These are phyloP conservation scores for Apamea epomidion DNA, from an alignment of 2,888 invertebrate species.

Conservation along the genomic window DNA sequence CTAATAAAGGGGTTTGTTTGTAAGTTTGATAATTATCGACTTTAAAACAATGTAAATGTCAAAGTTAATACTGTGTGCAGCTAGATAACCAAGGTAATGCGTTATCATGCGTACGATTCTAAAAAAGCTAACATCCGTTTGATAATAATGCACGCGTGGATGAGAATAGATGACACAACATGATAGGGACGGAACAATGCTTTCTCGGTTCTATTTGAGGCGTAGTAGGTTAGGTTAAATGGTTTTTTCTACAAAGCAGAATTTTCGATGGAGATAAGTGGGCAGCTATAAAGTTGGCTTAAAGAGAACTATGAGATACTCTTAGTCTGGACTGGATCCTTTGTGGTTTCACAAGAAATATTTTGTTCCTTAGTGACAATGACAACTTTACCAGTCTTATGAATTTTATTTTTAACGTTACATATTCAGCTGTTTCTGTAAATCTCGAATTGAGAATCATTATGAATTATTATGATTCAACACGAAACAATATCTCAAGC, in stretches of 20 bases:
- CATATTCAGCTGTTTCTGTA: background rate
- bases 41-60: conserved; percentile 42
- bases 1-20: background rate
- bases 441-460: background rate
- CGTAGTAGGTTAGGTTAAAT: conserved; percentile 13
- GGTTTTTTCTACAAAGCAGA: background rate
- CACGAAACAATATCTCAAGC: conserved; percentile 6
- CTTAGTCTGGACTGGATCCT: background rate
- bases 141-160: conserved; percentile 54
- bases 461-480: conserved; percentile 8
- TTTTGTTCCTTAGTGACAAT: background rate
- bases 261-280: background rate
- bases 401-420: background rate
- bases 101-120: conserved; percentile 51
- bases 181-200: conserved; percentile 28
- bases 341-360: background rate
- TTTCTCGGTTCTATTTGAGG: background rate
- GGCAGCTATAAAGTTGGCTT: background rate
- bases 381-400: background rate
- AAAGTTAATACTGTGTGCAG: conserved; percentile 25
- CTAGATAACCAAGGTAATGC: conserved; percentile 56
- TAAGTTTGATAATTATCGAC: conserved; percentile 6
- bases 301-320: background rate
- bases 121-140: conserved; percentile 60
- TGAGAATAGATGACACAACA: conserved; percentile 37